Conservation (phyloP, 2,113 vertebrate species). For the Rhinolophus ferrumequinum region DNA sequence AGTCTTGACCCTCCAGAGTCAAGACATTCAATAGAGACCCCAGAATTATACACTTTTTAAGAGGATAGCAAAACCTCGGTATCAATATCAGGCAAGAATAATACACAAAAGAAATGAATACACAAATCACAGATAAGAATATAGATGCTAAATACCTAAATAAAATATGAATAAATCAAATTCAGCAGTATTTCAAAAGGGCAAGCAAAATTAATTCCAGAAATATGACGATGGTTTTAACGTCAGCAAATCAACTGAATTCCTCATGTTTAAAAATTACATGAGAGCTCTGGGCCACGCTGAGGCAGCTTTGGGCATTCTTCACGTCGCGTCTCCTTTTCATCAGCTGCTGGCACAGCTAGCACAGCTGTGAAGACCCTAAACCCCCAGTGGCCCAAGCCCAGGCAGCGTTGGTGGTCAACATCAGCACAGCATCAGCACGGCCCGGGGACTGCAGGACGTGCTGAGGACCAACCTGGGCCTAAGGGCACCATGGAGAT, state of each 20-base stretch:
- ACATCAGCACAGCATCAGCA: no score
- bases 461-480: no score
- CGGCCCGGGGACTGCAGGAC: no score
- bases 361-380: no score
- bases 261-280: not conserved
- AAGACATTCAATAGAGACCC: not conserved
- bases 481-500: no score
- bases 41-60: not conserved
- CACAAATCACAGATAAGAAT: not conserved
- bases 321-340: no score
- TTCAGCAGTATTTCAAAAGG: not conserved
- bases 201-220: slow-evolving; percentile 15
- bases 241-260: not conserved
- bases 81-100: not conserved
- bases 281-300: not conserved
- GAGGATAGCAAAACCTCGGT: not conserved
- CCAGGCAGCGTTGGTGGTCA: no score
- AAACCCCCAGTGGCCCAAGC: no score
- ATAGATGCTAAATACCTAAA: not conserved
- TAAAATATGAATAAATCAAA: not conserved
- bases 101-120: not conserved
- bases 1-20: not conserved
- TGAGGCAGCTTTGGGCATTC: no score
- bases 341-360: no score
- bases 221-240: slow-evolving; percentile 29